Evolutionary conservation across 2,797 vertebrate genomes (phyloP).

Genomic region (Girardinus metallicus): DNA sequence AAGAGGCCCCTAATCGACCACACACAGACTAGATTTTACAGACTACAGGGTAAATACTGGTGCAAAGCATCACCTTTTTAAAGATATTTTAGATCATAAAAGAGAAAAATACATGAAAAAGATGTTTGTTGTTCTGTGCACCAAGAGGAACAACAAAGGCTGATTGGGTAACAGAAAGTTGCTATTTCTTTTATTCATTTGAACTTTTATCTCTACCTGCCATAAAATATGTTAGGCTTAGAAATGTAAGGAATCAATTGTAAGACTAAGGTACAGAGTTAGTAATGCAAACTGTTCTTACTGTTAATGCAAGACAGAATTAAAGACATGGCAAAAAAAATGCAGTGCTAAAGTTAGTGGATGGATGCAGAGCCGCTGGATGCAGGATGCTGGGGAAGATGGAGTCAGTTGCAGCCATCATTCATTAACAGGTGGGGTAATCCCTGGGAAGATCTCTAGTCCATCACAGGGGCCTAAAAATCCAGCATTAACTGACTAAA

Average conservation of each 20-base stretch:
- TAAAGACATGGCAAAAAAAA: background rate
- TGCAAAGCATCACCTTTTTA: background rate
- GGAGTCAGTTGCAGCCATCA: background rate
- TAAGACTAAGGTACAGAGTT: background rate
- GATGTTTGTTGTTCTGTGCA: background rate
- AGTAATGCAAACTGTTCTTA: background rate
- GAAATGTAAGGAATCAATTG: background rate
- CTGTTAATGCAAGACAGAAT: background rate
- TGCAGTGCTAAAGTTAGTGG: background rate
- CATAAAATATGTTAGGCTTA: background rate
- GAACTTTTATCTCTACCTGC: background rate
- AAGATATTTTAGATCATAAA: background rate
- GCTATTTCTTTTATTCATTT: background rate
- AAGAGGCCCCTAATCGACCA: background rate
- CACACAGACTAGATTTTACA: background rate
- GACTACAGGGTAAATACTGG: background rate
- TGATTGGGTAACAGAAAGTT: background rate
- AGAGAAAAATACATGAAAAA: background rate
- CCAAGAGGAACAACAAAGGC: background rate
- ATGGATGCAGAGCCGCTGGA: background rate
- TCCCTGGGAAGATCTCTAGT: background rate
- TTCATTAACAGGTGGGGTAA: background rate
- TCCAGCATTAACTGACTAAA: conserved; percentile 10
- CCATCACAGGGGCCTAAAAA: background rate
- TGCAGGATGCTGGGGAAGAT: background rate